Evolutionary conservation across 2,888 invertebrate genomes (phyloP).

Genomic region (Melinopterus prodromus): DNA sequence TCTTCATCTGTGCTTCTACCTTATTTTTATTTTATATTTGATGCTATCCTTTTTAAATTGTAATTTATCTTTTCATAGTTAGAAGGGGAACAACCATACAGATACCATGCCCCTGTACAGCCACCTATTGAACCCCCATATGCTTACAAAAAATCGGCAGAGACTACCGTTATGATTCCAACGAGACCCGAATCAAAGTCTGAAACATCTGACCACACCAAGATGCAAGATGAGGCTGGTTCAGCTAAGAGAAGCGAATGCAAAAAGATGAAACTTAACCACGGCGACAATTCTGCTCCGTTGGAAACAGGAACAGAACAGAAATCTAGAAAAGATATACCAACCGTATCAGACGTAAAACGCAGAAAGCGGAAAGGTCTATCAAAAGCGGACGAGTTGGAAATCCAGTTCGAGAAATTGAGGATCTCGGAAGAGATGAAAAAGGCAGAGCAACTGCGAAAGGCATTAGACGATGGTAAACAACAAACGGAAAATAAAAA

Average conservation of each 20-base stretch:
- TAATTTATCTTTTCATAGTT: conserved; percentile 56
- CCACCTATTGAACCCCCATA: conserved; percentile 80
- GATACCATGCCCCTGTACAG: conserved; percentile 75
- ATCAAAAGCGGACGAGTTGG: conserved; percentile 13
- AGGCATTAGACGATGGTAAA: neutral
- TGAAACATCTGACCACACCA: neutral
- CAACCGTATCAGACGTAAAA: neutral
- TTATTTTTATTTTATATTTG: too few species aligned
- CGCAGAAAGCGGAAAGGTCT: conserved; percentile 18
- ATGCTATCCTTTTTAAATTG: neutral
- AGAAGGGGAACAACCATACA: conserved; percentile 70
- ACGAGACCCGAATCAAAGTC: neutral
- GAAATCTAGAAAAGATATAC: neutral
- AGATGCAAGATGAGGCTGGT: neutral
- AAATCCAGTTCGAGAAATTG: neutral
- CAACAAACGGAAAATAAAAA: conserved; percentile 8
- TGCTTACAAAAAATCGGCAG: conserved; percentile 31
- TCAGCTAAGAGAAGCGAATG: neutral
- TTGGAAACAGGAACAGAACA: neutral
- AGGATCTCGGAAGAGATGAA: neutral
- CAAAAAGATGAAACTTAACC: neutral
- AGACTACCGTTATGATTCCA: conserved; percentile 8
- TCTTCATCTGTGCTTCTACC: too few species aligned
- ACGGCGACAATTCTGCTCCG: neutral
- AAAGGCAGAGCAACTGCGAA: neutral